These are phyloP conservation scores for Julus scandinavius DNA, from an alignment of 2,888 invertebrate genomes.

Conservation along the genomic window DNA sequence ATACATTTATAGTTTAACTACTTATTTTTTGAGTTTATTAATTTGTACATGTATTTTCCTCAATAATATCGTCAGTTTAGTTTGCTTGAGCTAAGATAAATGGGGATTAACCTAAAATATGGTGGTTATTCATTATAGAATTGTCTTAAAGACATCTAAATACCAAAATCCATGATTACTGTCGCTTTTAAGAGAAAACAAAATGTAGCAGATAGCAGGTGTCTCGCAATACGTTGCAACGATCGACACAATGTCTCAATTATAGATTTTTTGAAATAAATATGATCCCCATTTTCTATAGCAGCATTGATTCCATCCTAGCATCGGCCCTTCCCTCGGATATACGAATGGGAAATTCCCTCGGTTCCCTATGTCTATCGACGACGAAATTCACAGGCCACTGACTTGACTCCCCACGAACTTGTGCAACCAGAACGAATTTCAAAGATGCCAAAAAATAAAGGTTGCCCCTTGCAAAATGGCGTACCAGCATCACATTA, in stretches of 20 bases:
- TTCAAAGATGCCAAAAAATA: not conserved
- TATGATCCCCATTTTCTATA: not conserved
- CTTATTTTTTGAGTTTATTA: no score
- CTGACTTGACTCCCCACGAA: constrained; percentile 35
- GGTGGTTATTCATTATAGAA: no score
- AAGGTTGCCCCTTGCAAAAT: not conserved
- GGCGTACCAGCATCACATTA: not conserved
- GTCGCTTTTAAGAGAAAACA: no score
- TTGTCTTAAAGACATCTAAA: no score
- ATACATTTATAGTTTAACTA: no score
- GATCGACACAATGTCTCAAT: not conserved
- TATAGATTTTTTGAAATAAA: constrained; percentile 9
- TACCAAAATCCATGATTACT: no score
- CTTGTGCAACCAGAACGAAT: constrained; percentile 9
- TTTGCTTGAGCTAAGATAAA: no score
- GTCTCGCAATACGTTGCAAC: not conserved
- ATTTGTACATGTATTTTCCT: no score
- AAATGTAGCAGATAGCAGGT: not conserved
- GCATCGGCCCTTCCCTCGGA: not conserved
- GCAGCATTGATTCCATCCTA: not conserved
- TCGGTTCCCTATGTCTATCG: not conserved
- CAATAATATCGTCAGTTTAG: no score
- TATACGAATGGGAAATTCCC: not conserved
- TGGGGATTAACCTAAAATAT: no score
- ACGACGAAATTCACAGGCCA: constrained; percentile 35